These are phyloP conservation scores for Drosophila lacteicornis DNA, from an alignment of 1,140 invertebrate species.

Conservation along the genomic window DNA sequence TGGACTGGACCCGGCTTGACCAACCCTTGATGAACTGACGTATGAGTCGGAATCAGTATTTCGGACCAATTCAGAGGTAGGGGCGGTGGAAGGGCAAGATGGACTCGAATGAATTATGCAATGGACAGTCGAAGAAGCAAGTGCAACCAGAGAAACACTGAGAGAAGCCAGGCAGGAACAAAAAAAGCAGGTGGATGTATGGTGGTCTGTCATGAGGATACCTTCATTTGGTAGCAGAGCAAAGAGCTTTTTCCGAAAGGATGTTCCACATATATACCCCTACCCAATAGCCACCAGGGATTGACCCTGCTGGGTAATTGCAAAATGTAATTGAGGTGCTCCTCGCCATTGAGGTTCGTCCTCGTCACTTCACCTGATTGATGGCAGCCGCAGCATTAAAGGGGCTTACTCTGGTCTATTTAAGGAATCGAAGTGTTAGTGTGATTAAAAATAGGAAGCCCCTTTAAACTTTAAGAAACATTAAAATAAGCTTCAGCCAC, in stretches of 20 bases:
- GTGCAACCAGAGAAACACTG: constrained; percentile 19
- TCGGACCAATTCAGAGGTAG: constrained; percentile 6
- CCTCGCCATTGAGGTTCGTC: constrained; percentile 7
- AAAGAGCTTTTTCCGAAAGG: constrained; percentile 15
- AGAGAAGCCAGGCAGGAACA: not conserved
- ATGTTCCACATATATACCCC: constrained; percentile 17
- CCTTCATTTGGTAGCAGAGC: constrained; percentile 25
- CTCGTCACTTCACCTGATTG: constrained; percentile 40
- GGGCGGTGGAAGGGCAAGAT: constrained; percentile 20
- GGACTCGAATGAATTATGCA: constrained; percentile 57
- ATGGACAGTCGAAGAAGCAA: constrained; percentile 33
- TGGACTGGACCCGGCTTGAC: constrained; percentile 15
- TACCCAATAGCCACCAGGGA: not conserved
- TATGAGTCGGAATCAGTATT: constrained; percentile 46
- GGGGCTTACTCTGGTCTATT: not conserved
- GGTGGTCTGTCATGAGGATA: constrained; percentile 37
- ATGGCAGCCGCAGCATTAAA: constrained; percentile 25
- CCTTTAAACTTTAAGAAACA: no score
- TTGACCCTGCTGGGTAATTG: constrained; percentile 37
- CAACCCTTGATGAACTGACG: constrained; percentile 47
- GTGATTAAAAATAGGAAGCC: not conserved
- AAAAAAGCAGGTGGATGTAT: not conserved
- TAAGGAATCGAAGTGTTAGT: not conserved
- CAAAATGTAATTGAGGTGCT: constrained; percentile 58
- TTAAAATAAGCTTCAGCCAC: not conserved